Base-by-base conservation (phyloP, 2,888 invertebrate species). In the Macrophya alboannulata region DNA sequence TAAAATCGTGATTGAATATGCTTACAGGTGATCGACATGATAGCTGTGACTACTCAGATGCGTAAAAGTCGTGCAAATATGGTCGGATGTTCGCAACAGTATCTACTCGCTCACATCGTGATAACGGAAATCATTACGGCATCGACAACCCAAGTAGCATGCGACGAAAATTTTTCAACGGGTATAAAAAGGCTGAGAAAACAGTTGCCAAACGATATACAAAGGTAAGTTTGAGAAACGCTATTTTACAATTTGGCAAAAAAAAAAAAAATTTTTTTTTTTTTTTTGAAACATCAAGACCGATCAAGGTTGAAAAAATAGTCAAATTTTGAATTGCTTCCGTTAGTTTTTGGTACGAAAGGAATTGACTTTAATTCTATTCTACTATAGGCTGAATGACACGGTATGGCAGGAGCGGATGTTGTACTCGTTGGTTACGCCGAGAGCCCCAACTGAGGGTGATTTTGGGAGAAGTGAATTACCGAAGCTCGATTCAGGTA, bases 51-150 rank as follows among this genome's bases (percentile, higher is more conserved):
- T 8, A 84, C 87, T 10, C 86, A 87, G 4, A 89, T 91, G 4
- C 86, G 91, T 55, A 88, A 85, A 25, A 89, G 91, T 45, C 87
- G 92, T 62, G 88, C 90, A 1, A 92, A 92, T 77, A 91, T 92
- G 91, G 91, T 92, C 12, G 91, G 92, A 59, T 91, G 89, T 48
- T 86, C 90, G 83, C 94, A 94, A 77, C 95, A 95, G 88, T 94
- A 94, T 88, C 92, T 94, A 87, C 88, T 95, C 31, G 94, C 94
- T 1, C 94, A 95, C 89, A 90, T 94, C 84, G 92, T 94, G 0
- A 90, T 95, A n/a, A 88, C 94, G 0, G 94, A 94, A 88, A 94
- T 93, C 88, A 89, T 95, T 10, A 88, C 92, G 25, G 91, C 92
- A 0, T 89, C 93, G 45, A 88, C 92, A 5, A 94, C 94, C 0